Conservation (phyloP, 2,888 invertebrate genomes). For the Merodon equestris region DNA sequence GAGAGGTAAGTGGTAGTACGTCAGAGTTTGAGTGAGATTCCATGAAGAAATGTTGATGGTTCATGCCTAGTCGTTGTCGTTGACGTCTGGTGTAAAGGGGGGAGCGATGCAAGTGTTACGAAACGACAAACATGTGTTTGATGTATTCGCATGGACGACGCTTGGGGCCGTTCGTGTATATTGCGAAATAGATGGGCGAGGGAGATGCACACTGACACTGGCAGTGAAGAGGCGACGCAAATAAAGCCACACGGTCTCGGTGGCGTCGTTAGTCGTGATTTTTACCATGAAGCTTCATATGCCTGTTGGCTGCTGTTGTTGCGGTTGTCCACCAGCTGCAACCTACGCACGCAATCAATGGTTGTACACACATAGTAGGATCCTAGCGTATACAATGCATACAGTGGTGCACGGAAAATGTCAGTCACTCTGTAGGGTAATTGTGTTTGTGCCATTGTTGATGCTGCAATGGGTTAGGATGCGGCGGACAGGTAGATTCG, state of each 20-base stretch:
- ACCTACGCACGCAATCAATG: constrained; percentile 55
- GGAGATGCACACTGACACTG: constrained; percentile 41
- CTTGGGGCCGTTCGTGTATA: constrained; percentile 6
- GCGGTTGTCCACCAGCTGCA: constrained; percentile 42
- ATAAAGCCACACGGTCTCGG: constrained; percentile 3
- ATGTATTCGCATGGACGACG: constrained; percentile 13
- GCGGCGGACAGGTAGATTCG: background rate
- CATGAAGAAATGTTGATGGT: background rate
- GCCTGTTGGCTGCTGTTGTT: constrained; percentile 8
- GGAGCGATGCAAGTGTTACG: constrained; percentile 31
- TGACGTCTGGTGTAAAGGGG: background rate
- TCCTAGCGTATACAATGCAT: constrained; percentile 2
- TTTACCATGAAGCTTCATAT: constrained; percentile 17
- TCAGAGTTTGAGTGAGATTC: constrained; percentile 42
- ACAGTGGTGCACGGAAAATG: constrained; percentile 26
- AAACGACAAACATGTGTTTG: constrained; percentile 62
- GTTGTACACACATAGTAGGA: constrained; percentile 39
- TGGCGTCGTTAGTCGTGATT: constrained; percentile 25
- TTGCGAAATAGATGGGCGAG: constrained; percentile 47
- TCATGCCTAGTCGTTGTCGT: background rate
- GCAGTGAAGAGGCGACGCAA: constrained; percentile 29
- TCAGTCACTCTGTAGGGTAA: constrained; percentile 3
- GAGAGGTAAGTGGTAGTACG: constrained; percentile 44
- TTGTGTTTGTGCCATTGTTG: too few species aligned
- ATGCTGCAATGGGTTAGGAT: background rate